These are phyloP conservation scores for Paramisgurnus dabryanus DNA, from an alignment of 2,113 vertebrate species.

Conservation along the genomic window DNA sequence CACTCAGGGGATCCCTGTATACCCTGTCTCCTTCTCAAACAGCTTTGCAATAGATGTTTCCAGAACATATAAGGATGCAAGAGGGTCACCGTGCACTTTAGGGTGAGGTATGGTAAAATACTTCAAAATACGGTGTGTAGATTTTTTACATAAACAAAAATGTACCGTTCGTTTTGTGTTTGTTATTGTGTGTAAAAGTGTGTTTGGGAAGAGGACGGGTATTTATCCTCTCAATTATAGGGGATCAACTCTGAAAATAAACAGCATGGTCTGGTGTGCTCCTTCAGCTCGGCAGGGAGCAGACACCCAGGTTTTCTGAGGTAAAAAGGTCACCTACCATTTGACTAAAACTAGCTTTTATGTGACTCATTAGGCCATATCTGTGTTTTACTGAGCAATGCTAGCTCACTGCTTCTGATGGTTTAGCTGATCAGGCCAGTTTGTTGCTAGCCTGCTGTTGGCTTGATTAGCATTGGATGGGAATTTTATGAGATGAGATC, in stretches of 20 bases:
- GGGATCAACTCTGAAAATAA: conserved; percentile 66
- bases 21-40: background rate
- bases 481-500: conserved; percentile 29
- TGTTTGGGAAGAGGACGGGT: background rate
- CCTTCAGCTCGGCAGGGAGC: conserved; percentile 12
- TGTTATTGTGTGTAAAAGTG: conserved; percentile 1
- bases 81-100: background rate
- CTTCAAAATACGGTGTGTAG: background rate
- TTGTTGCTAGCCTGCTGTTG: conserved; percentile 33
- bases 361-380: background rate
- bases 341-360: conserved; percentile 4
- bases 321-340: conserved; percentile 16
- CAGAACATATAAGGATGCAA: background rate
- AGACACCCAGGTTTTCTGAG: background rate
- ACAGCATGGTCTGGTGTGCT: conserved; percentile 39
- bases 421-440: conserved; percentile 39
- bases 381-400: background rate
- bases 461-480: conserved; percentile 42
- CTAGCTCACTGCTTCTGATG: conserved; percentile 1
- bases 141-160: background rate
- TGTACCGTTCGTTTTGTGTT: background rate
- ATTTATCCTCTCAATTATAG: conserved; percentile 66
- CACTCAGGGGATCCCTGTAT: background rate
- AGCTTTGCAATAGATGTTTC: background rate
- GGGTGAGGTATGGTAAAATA: too few species aligned